Evolutionary conservation across 2,113 vertebrate species (phyloP), one percentile per base, ranked within the genome.

Genomic region (Ammospiza caudacuta): DNA sequence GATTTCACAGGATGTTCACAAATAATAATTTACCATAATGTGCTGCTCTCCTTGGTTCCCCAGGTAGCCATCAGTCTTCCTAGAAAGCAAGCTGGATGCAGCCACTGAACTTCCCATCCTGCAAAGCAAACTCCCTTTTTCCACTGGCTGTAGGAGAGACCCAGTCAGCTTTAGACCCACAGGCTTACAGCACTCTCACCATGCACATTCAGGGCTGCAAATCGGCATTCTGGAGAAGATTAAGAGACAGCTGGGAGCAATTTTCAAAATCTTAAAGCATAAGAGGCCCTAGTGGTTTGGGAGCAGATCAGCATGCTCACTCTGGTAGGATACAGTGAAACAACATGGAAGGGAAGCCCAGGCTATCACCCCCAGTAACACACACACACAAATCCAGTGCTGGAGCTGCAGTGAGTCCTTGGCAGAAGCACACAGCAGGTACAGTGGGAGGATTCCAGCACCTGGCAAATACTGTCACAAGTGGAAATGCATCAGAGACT

Each of bases 341-440:
- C 20, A 41, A 2, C 16, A 22, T 12, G 7, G 64, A 2, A 25
- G 63, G 21, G 63, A 81, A 87, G 33, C 0, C 31, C 51, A 35
- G 29, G 29, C 55, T 83, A 55, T 58, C 76, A 70, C 35, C 15
- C 39, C 28, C 24, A 28, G 31, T 19, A 24, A 66, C 3, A 37
- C 2, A 11, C 33, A 15, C 41, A 91, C 44, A 70, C 41, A 89
- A 54, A 66, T 8, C 6, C 81, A 37, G 12, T 5, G 27, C 7
- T 3, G 14, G 69, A 58, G 51, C 83, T 75, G 57, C 97, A 97
- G 88, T 4, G 47, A 97, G 92, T 21, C 83, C 92, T 81, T 35
- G 87, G 94, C 89, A 95, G 84, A 85, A 95, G 93, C n/a, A 67
- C 87, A 79, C 62, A 93, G 94, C 79, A 90, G 94, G 94, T 74